phyloP scores from a whole-genome alignment of 2,888 invertebrate genomes.

The Pristionchus exspectatus region DNA sequence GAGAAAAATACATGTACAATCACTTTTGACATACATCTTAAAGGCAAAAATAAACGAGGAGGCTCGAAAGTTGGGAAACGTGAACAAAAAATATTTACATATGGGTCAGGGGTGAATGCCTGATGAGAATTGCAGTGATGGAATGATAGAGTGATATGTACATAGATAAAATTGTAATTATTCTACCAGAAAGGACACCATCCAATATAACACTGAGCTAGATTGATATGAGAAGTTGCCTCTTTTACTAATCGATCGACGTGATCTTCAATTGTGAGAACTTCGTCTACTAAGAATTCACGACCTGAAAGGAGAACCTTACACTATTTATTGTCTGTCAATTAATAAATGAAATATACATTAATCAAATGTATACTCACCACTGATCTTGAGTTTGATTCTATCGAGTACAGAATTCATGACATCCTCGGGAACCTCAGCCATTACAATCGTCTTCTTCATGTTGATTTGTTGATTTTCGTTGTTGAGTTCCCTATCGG shows the following conservation, averaged over 20 bases:
- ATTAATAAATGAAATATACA: background rate
- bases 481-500: background rate
- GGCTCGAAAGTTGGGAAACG: background rate
- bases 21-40: background rate
- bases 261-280: constrained; percentile 87
- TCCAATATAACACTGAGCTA: constrained; percentile 85
- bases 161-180: background rate
- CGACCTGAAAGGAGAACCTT: background rate
- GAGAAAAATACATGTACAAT: constrained; percentile 1
- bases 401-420: constrained; percentile 65
- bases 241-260: constrained; percentile 95
- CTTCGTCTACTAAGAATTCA: background rate
- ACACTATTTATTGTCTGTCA: background rate
- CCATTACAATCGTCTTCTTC: constrained; percentile 43
- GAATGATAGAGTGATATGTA: background rate
- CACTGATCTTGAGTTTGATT: constrained; percentile 73
- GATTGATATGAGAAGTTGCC: constrained; percentile 97
- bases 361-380: constrained; percentile 54
- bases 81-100: background rate
- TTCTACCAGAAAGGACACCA: constrained; percentile 85
- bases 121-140: background rate
- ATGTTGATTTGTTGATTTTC: constrained; percentile 15
- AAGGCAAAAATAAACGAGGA: background rate
- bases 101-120: background rate
- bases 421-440: constrained; percentile 59